These are phyloP conservation scores for Drosophila tristis DNA, from an alignment of 1,140 invertebrate genomes.

Conservation along the genomic window DNA sequence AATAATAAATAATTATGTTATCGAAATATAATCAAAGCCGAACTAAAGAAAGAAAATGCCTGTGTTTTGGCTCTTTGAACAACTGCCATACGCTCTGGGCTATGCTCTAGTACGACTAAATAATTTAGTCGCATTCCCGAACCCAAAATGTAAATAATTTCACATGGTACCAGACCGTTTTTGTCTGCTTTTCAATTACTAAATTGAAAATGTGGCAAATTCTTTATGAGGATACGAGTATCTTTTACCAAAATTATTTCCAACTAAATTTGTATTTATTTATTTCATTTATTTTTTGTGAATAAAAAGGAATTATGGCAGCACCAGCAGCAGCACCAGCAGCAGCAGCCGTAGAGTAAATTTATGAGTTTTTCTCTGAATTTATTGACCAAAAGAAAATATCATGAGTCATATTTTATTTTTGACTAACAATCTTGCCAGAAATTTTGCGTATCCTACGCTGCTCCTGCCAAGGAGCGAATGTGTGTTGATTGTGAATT, in stretches of 20 bases:
- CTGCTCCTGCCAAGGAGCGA: not conserved
- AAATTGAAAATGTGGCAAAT: constrained; percentile 25
- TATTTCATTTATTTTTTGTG: constrained; percentile 8
- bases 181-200: constrained; percentile 13
- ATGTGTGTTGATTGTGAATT: constrained; percentile 12
- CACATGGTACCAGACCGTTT: not conserved
- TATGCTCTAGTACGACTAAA: too few species aligned
- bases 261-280: constrained; percentile 34
- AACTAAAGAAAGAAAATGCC: too few species aligned
- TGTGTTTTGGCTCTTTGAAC: too few species aligned
- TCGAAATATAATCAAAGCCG: too few species aligned
- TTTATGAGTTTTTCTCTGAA: constrained; percentile 38
- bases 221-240: constrained; percentile 21
- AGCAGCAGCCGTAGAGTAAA: not conserved
- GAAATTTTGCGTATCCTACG: constrained; percentile 1
- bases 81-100: too few species aligned
- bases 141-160: too few species aligned
- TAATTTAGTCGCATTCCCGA: too few species aligned
- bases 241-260: constrained; percentile 37
- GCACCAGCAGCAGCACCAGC: too few species aligned
- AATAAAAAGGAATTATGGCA: too few species aligned
- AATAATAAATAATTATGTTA: too few species aligned
- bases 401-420: constrained; percentile 31
- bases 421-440: not conserved
- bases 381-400: constrained; percentile 44